Percentiles rank a stretch among this genome's conserved stretches.
phyloP scores from a whole-genome alignment of 2,888 invertebrate genomes.

The Eupelmus urozonus region DNA sequence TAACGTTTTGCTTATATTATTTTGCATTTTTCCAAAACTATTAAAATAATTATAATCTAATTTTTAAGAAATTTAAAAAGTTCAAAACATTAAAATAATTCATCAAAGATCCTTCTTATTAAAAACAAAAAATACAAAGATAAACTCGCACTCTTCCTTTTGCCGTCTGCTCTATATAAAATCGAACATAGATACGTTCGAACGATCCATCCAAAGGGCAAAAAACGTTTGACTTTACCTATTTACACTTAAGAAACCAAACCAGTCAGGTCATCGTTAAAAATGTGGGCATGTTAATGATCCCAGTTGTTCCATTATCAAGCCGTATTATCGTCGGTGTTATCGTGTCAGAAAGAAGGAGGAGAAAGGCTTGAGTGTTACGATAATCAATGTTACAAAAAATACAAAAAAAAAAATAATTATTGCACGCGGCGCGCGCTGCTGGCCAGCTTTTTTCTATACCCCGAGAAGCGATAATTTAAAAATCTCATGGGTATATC shows the following conservation, averaged over 20 bases:
- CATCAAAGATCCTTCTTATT: neutral
- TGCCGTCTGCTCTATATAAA: slow-evolving; percentile 39
- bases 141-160: slow-evolving; percentile 44
- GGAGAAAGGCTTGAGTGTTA: slow-evolving; percentile 40
- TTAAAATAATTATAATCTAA: neutral
- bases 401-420: neutral
- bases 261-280: slow-evolving; percentile 14
- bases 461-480: slow-evolving; percentile 12
- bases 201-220: slow-evolving; percentile 51
- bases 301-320: slow-evolving; percentile 61
- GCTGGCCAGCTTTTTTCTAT: slow-evolving; percentile 48
- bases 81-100: slow-evolving; percentile 28
- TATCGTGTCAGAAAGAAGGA: slow-evolving; percentile 35
- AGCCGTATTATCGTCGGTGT: slow-evolving; percentile 60
- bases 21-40: too few relatives aligned
- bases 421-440: slow-evolving; percentile 33
- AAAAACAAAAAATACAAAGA: slow-evolving; percentile 50
- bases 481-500: slow-evolving; percentile 28
- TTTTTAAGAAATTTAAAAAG: neutral
- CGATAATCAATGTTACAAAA: slow-evolving; percentile 40
- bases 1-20: too few relatives aligned
- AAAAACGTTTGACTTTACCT: slow-evolving; percentile 34
- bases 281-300: slow-evolving; percentile 60
- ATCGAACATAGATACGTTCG: slow-evolving; percentile 35
- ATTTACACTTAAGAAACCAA: slow-evolving; percentile 18